These are phyloP conservation scores for Ashinkailepas kermadecensis DNA, from an alignment of 2,888 invertebrate species.

Conservation along the genomic window DNA sequence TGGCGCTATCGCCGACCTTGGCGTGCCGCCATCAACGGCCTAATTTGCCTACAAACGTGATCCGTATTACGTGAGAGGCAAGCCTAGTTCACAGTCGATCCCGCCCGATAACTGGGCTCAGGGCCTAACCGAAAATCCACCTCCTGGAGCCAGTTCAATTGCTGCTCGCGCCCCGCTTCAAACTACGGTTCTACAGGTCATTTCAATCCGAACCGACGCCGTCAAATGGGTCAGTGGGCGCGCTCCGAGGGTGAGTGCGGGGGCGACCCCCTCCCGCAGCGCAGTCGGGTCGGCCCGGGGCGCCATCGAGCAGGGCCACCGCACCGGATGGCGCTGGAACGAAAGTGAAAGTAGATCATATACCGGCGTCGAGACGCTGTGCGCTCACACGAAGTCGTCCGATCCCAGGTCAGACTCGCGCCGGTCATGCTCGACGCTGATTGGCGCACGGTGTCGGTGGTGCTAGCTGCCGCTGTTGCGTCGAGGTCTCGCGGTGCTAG, in stretches of 20 bases:
- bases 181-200: too few species aligned
- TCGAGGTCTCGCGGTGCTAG: too few species aligned
- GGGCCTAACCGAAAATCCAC: too few species aligned
- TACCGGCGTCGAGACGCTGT: not conserved
- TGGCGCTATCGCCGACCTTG: too few species aligned
- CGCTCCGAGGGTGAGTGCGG: not conserved
- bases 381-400: not conserved
- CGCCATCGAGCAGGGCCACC: not conserved
- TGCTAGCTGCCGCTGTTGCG: too few species aligned
- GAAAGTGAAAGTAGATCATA: conserved; percentile 19
- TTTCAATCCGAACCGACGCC: not conserved
- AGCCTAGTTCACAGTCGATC: too few species aligned
- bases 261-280: not conserved
- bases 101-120: too few species aligned
- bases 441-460: not conserved
- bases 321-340: not conserved
- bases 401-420: not conserved
- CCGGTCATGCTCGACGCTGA: not conserved
- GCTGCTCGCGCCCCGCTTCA: too few species aligned
- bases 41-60: too few species aligned
- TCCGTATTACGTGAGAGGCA: too few species aligned
- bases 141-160: too few species aligned
- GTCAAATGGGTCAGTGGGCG: not conserved
- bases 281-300: not conserved
- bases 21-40: too few species aligned